These are phyloP conservation scores for Nicator chloris DNA, from an alignment of 2,113 vertebrate species.

Conservation along the genomic window DNA sequence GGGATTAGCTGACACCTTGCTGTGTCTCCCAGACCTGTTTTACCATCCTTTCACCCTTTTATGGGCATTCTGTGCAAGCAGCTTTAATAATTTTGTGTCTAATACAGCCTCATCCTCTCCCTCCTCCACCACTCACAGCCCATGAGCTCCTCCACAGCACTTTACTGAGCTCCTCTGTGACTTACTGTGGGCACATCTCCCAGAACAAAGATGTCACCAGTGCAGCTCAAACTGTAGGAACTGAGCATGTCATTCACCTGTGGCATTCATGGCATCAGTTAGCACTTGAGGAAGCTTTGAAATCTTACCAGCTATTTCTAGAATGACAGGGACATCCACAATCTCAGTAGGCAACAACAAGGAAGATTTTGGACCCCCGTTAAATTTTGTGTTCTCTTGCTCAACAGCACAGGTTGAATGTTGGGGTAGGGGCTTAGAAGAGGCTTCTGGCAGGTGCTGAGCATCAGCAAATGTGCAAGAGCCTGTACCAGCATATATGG, in stretches of 20 bases:
- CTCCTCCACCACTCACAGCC: not conserved
- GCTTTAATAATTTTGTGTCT: not conserved
- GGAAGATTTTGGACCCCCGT: accelerated
- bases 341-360: not conserved
- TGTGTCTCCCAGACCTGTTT: not conserved
- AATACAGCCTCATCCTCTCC: not conserved
- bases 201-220: not conserved
- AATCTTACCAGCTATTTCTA: not conserved
- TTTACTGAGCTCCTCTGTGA: not conserved
- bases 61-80: not conserved
- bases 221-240: not conserved
- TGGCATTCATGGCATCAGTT: not conserved
- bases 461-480: not conserved
- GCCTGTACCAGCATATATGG: not conserved
- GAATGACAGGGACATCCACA: not conserved
- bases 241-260: not conserved
- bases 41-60: not conserved
- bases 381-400: not conserved
- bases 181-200: not conserved
- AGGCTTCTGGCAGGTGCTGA: not conserved
- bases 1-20: not conserved
- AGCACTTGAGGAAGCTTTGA: not conserved
- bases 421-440: not conserved
- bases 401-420: not conserved
- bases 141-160: not conserved